phyloP scores from a whole-genome alignment of 2,113 vertebrate species.

The Tachuris rubrigastra region DNA sequence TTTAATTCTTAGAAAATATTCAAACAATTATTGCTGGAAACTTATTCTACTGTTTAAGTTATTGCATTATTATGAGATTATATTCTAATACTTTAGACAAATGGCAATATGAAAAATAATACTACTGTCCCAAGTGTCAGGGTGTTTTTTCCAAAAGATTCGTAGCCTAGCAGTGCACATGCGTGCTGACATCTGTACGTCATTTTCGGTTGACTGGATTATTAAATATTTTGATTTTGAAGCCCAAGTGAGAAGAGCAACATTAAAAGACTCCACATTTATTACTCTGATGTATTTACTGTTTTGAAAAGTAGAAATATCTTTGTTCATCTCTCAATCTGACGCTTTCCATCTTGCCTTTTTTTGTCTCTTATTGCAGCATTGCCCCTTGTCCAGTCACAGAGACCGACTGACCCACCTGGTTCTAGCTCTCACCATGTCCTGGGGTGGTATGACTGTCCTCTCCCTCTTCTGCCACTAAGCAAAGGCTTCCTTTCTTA shows the following conservation, averaged over 20 bases:
- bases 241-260: neutral
- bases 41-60: neutral
- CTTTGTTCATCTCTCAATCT: neutral
- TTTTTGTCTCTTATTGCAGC: neutral
- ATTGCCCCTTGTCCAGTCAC: neutral
- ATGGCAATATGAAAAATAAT: neutral
- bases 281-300: neutral
- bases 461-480: neutral
- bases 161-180: neutral
- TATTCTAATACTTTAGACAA: neutral
- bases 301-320: neutral
- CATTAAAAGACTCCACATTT: neutral
- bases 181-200: neutral
- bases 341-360: neutral
- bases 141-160: neutral
- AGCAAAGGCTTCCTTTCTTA: neutral
- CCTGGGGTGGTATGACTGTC: neutral
- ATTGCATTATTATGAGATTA: neutral
- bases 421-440: rapidly evolving
- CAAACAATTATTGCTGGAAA: neutral
- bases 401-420: neutral
- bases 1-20: neutral
- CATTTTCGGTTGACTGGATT: neutral
- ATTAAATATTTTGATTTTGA: neutral
- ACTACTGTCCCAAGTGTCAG: neutral